These are phyloP conservation scores for Trididemnum clinides DNA, from an alignment of 23 tunicate species.

Conservation along the genomic window DNA sequence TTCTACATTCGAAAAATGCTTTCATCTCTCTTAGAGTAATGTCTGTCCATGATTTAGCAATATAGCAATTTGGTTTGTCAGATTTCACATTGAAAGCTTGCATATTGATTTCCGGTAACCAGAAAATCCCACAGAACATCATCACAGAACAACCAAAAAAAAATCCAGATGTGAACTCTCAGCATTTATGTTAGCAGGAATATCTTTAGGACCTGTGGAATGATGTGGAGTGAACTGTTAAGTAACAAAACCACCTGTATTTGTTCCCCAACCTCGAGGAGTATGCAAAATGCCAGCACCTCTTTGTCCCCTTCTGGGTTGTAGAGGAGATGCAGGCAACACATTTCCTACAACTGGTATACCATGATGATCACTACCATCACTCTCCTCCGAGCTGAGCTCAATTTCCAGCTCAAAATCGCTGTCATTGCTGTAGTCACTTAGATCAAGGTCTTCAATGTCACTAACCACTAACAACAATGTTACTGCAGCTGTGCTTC, in stretches of 20 bases:
- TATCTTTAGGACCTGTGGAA: slow-evolving; percentile 8
- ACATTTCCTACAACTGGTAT: neutral
- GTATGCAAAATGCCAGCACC: slow-evolving; percentile 7
- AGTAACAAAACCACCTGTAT: neutral
- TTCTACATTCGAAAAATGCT: neutral
- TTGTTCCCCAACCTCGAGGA: slow-evolving; percentile 7
- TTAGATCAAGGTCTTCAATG: neutral
- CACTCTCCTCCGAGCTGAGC: neutral
- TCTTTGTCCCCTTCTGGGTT: neutral
- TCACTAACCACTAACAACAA: slow-evolving; percentile 7
- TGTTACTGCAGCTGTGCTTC: too few relatives aligned
- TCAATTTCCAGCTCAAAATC: slow-evolving; percentile 8
- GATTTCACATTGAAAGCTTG: slow-evolving; percentile 8
- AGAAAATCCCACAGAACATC: slow-evolving; percentile 5
- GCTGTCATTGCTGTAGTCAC: slow-evolving; percentile 13
- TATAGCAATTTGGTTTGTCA: neutral
- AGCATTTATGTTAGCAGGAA: slow-evolving; percentile 9
- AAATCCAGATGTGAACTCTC: slow-evolving; percentile 8
- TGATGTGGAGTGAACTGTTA: slow-evolving; percentile 11
- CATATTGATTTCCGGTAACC: neutral
- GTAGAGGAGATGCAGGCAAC: neutral
- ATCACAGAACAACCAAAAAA: neutral
- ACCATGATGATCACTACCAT: neutral
- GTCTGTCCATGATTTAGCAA: slow-evolving; percentile 16
- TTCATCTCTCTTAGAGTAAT: slow-evolving; percentile 10